A percentile compares a stretch with the other conserved stretches of the same genome.
Evolutionary conservation across 2,888 invertebrate genomes (phyloP).

Genomic region (Nemotelus pantherinus): DNA sequence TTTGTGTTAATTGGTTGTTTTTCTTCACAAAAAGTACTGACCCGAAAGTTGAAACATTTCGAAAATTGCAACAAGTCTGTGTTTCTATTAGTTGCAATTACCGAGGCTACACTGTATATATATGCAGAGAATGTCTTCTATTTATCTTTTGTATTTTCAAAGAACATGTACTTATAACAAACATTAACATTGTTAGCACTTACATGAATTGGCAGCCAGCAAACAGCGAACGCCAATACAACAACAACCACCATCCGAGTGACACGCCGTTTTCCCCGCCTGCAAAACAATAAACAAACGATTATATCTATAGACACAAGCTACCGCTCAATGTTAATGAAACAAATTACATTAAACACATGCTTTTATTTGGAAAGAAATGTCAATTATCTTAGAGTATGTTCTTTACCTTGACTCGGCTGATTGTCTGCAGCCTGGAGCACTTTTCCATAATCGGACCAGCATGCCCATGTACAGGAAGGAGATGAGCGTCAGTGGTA

Average conservation of each 20-base stretch:
- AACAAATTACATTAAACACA: too few relatives aligned
- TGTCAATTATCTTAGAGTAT: background rate
- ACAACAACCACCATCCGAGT: conserved; percentile 93
- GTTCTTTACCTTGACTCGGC: conserved; percentile 70
- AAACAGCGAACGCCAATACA: conserved; percentile 90
- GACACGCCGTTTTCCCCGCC: conserved; percentile 86
- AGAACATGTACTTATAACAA: too few relatives aligned
- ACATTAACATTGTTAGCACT: conserved; percentile 55
- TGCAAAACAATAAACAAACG: conserved; percentile 62
- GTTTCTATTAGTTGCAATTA: too few relatives aligned
- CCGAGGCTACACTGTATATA: too few relatives aligned
- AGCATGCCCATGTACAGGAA: conserved; percentile 91
- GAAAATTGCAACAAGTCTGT: too few relatives aligned
- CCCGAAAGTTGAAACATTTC: too few relatives aligned
- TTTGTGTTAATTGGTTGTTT: too few relatives aligned
- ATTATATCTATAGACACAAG: too few relatives aligned
- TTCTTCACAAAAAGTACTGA: too few relatives aligned
- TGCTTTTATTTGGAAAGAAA: background rate
- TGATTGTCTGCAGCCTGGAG: conserved; percentile 82
- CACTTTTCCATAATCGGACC: conserved; percentile 81
- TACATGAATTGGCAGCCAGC: conserved; percentile 95
- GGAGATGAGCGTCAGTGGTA: conserved; percentile 87
- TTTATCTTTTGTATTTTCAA: too few relatives aligned
- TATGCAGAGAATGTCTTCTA: too few relatives aligned
- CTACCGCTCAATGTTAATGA: too few relatives aligned